Percentiles rank a stretch among this genome's conserved stretches.
phyloP scores from a whole-genome alignment of 2,113 vertebrate species.

The Empidonax alnorum region DNA sequence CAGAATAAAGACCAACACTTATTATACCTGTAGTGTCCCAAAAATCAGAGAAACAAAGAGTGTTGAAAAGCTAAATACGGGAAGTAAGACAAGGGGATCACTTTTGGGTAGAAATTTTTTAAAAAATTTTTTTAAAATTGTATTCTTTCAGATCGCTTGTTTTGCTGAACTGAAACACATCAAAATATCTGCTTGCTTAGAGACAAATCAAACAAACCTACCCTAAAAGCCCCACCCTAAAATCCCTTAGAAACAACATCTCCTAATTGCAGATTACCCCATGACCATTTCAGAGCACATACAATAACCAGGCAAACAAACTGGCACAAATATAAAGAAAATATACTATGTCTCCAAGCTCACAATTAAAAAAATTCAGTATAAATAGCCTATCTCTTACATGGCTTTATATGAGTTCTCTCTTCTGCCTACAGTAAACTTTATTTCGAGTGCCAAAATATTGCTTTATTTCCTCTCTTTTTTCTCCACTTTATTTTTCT shows the following conservation, averaged over 20 bases:
- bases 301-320: background rate
- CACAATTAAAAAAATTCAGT: background rate
- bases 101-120: background rate
- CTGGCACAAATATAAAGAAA: background rate
- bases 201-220: background rate
- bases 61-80: background rate
- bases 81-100: accelerated
- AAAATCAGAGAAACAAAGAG: background rate
- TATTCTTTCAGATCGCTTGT: background rate
- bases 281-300: background rate
- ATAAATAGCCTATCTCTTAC: background rate
- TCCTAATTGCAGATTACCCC: background rate
- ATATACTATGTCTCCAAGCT: background rate
- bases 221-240: background rate
- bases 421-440: background rate
- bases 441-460: background rate
- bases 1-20: background rate
- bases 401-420: background rate
- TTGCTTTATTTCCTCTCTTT: background rate
- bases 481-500: background rate
- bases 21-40: background rate
- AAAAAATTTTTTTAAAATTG: no score
- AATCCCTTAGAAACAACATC: background rate
- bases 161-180: background rate
- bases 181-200: background rate